Evolutionary conservation across 2,113 vertebrate species (phyloP).

Genomic region (Peromyscus leucopus): DNA sequence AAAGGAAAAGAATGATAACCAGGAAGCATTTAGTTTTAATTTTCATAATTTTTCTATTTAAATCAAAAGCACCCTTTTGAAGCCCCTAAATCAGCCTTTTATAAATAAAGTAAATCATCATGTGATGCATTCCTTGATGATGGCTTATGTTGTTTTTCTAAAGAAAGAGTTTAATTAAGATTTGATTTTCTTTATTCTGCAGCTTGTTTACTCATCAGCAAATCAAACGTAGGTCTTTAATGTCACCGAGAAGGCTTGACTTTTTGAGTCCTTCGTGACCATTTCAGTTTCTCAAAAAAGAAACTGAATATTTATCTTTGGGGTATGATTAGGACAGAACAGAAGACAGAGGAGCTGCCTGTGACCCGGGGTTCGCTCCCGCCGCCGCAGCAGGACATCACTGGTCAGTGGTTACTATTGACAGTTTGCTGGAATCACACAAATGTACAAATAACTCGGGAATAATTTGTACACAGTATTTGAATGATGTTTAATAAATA

Average conservation of each 20-base stretch:
- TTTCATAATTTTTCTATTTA: slow-evolving; percentile 84
- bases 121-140: slow-evolving; percentile 78
- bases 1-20: slow-evolving; percentile 77
- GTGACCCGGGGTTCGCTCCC: slow-evolving; percentile 46
- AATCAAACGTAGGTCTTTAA: slow-evolving; percentile 63
- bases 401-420: slow-evolving; percentile 80
- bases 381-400: slow-evolving; percentile 13
- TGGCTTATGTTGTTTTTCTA: slow-evolving; percentile 80
- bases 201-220: slow-evolving; percentile 70
- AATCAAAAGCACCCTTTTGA: slow-evolving; percentile 81
- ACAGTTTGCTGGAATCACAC: slow-evolving; percentile 71
- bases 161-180: slow-evolving; percentile 83
- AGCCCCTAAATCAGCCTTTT: slow-evolving; percentile 81
- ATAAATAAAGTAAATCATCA: slow-evolving; percentile 82
- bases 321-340: slow-evolving; percentile 45
- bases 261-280: slow-evolving; percentile 72
- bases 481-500: slow-evolving; percentile 83
- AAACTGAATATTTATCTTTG: slow-evolving; percentile 57
- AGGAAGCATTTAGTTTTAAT: slow-evolving; percentile 81
- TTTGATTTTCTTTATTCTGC: slow-evolving; percentile 79
- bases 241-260: slow-evolving; percentile 66
- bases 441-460: slow-evolving; percentile 76
- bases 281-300: slow-evolving; percentile 61
- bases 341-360: slow-evolving; percentile 10
- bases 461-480: slow-evolving; percentile 77